Evolutionary conservation across 2,888 invertebrate genomes (phyloP).

Genomic region (Hermodice carunculata): DNA sequence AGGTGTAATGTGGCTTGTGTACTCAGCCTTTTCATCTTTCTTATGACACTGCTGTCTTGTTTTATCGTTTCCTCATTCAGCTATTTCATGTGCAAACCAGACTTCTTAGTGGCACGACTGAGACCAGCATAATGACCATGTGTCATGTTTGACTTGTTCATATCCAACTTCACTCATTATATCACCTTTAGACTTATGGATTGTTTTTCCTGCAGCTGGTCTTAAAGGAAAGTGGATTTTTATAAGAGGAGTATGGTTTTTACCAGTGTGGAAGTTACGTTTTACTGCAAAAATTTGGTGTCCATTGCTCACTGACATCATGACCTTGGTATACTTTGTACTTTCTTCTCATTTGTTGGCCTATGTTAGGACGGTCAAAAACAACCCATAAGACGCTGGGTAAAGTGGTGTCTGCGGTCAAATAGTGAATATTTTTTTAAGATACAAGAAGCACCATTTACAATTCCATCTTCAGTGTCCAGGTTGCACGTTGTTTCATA

Average conservation of each 20-base stretch:
- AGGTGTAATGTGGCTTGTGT: too few species aligned
- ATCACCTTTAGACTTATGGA: constrained; percentile 5
- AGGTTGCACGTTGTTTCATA: not conserved
- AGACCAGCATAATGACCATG: not conserved
- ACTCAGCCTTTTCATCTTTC: not conserved
- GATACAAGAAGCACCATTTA: not conserved
- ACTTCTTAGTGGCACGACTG: not conserved
- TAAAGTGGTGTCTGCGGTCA: not conserved
- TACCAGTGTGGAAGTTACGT: not conserved
- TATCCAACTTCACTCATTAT: not conserved
- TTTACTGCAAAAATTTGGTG: not conserved
- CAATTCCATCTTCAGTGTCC: not conserved
- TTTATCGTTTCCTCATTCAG: not conserved
- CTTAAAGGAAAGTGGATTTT: constrained; percentile 2
- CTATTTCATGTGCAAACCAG: not conserved
- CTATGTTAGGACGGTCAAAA: not conserved
- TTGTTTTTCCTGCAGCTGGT: constrained; percentile 2
- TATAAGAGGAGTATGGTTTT: not conserved
- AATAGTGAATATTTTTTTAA: not conserved
- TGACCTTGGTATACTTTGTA: not conserved
- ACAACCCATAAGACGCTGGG: not conserved
- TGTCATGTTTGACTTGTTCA: not conserved
- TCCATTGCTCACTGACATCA: not conserved
- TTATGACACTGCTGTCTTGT: not conserved
- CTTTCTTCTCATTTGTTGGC: not conserved